Evolutionary conservation across 2,113 vertebrate species (phyloP), one percentile per base, ranked within the genome.

Genomic region (Scytalopus superciliaris): DNA sequence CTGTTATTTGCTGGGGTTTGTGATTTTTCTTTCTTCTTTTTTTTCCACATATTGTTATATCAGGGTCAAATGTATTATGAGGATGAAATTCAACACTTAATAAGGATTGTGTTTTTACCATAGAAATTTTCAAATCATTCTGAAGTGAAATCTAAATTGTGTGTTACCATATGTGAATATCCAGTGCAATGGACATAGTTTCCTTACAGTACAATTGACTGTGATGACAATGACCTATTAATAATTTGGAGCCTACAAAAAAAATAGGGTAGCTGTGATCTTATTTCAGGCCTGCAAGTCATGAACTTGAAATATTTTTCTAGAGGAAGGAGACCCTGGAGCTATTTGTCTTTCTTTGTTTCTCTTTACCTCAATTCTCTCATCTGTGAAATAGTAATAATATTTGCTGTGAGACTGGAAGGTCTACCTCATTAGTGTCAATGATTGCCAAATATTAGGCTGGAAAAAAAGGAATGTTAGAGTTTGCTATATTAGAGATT

Each of bases 401-500:
- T 53, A 67, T 28, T 93, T 77, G 39, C 47, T 81, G 33, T 69
- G 63, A 63, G 92, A 53, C 35, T 95, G 93, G 90, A 94, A 89
- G 79, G 52, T 86, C 60, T 95, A 49, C 60, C 89, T 92, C 86
- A 74, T 95, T 94, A 90, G 24, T 64, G 60, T 68, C 55, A 92
- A 52, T 81, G 83, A 78, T 49, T 92, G 90, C 63, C 0, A 8
- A 86, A 94, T 23, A 89, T 68, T 72, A 95, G 35, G 19, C 64
- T 88, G 82, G 40, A 44, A 93, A 80, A 84, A 90, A 87, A 4
- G 3, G 67, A 86, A 86, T 24, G 59, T 75, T 74, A 35, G 24
- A 37, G 55, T 74, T 86, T 94, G 88, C 86, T 94, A 53, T 81
- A 74, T 88, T 59, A 88, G 79, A 75, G 73, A 88, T 87, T 96